phyloP scores from a whole-genome alignment of 2,888 invertebrate species.

The Orchestes rusci region DNA sequence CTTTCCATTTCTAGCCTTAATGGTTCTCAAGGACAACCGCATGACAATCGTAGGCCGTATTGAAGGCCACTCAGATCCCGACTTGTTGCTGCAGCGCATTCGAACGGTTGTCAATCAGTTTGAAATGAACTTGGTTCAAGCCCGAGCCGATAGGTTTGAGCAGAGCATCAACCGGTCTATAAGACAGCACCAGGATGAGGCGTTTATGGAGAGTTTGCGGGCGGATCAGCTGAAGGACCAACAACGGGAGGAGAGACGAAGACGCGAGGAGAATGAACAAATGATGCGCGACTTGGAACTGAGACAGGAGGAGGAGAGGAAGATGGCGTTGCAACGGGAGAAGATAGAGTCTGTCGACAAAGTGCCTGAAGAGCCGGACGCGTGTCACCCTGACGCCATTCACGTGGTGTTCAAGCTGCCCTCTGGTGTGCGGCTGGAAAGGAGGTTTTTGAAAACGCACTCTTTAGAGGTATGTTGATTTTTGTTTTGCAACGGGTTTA shows the following conservation, averaged over 20 bases:
- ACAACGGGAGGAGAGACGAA: slow-evolving; percentile 52
- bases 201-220: slow-evolving; percentile 81
- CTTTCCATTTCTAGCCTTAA: slow-evolving; percentile 76
- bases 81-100: slow-evolving; percentile 63
- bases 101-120: slow-evolving; percentile 75
- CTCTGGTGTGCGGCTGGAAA: slow-evolving; percentile 77
- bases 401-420: slow-evolving; percentile 89
- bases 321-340: slow-evolving; percentile 53
- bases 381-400: slow-evolving; percentile 62
- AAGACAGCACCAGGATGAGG: slow-evolving; percentile 87
- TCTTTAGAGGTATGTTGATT: slow-evolving; percentile 64
- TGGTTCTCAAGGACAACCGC: slow-evolving; percentile 77
- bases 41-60: slow-evolving; percentile 86
- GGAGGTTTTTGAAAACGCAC: slow-evolving; percentile 74
- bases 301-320: slow-evolving; percentile 45
- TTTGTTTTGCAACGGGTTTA: neutral
- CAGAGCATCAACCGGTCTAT: slow-evolving; percentile 54
- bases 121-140: slow-evolving; percentile 79
- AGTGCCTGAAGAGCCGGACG: slow-evolving; percentile 70
- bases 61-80: slow-evolving; percentile 74
- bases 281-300: slow-evolving; percentile 40
- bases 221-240: slow-evolving; percentile 95
- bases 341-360: slow-evolving; percentile 58
- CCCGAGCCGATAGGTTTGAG: slow-evolving; percentile 70
- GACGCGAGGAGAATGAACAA: slow-evolving; percentile 49